Evolutionary conservation across 2,113 vertebrate genomes (phyloP).

Genomic region (Centropus bengalensis): DNA sequence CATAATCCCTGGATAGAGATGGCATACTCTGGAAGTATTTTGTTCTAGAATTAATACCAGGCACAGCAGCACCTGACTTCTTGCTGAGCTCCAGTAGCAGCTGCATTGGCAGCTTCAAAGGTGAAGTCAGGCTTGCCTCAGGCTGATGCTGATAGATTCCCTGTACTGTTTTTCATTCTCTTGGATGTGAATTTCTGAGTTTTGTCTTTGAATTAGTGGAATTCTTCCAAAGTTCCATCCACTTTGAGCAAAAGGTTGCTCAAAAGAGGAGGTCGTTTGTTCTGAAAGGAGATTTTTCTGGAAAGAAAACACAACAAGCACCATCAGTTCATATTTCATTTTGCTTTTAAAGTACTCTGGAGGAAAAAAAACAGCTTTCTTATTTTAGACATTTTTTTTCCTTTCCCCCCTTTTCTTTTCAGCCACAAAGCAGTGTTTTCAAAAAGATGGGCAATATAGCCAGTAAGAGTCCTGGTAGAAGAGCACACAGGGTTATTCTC

Average conservation of each 20-base stretch:
- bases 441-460: neutral
- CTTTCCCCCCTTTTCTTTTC: fast-evolving
- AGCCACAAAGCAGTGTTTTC: neutral
- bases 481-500: neutral
- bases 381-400: neutral
- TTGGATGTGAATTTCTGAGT: constrained; percentile 16
- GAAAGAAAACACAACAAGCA: neutral
- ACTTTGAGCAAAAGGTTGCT: neutral
- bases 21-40: neutral
- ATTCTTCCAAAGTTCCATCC: neutral
- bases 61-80: neutral
- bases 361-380: neutral
- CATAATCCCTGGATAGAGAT: neutral
- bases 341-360: neutral
- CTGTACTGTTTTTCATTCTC: neutral
- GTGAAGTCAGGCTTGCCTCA: constrained; percentile 22
- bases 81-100: neutral
- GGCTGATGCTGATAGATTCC: constrained; percentile 3
- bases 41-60: neutral
- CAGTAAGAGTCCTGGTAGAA: neutral
- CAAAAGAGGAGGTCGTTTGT: neutral
- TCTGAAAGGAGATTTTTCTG: neutral
- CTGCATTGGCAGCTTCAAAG: constrained; percentile 36
- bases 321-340: neutral
- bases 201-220: constrained; percentile 50